Conservation (phyloP, 1,140 invertebrate species). For the Steinernema feltiae region DNA sequence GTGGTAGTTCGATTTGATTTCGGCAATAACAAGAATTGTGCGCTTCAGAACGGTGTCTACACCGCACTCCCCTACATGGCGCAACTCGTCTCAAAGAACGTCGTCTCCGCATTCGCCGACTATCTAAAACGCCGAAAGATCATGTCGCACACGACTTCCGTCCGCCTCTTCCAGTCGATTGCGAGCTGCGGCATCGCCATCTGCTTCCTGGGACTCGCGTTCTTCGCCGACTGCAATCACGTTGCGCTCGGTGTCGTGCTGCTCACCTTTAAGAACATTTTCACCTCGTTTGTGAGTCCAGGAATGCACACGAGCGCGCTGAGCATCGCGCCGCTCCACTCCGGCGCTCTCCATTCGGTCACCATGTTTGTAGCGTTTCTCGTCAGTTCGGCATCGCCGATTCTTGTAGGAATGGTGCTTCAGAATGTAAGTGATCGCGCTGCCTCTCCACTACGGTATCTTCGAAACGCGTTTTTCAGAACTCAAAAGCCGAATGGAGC, state of each 20-base stretch:
- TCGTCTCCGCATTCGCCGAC: background rate
- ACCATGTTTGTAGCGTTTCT: background rate
- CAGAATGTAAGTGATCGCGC: background rate
- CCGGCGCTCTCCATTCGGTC: background rate
- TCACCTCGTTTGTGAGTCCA: background rate
- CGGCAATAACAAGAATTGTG: background rate
- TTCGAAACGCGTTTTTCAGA: background rate
- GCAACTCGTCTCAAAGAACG: background rate
- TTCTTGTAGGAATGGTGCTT: background rate
- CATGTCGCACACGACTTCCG: background rate
- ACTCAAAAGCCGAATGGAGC: conserved; percentile 1
- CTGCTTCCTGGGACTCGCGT: background rate
- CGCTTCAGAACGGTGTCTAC: background rate
- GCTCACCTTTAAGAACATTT: background rate
- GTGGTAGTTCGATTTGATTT: too few relatives aligned
- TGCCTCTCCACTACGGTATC: background rate
- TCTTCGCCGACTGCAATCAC: conserved; percentile 1
- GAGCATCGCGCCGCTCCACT: background rate
- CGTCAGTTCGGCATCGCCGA: background rate
- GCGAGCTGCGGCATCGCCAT: background rate
- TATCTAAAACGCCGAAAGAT: background rate
- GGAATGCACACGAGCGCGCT: background rate
- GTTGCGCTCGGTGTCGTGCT: background rate
- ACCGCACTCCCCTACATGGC: background rate
- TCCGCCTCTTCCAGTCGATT: background rate